Conservation (phyloP, 2,888 invertebrate genomes). For the Hyposoter didymator region DNA sequence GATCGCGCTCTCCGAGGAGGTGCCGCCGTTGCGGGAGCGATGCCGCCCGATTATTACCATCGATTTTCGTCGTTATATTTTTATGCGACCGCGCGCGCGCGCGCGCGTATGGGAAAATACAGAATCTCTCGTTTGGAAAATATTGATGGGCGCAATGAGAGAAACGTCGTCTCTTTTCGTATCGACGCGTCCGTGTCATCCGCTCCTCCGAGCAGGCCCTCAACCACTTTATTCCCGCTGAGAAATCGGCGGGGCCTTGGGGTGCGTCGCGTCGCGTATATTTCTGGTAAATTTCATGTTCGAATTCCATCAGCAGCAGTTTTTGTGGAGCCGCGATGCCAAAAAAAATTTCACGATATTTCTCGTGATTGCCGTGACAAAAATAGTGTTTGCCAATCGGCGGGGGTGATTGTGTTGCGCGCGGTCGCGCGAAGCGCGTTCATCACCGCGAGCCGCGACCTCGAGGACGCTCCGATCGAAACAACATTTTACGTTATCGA, state of each 20-base stretch:
- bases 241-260: slow-evolving; percentile 50
- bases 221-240: neutral
- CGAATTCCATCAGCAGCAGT: neutral
- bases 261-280: slow-evolving; percentile 8
- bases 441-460: slow-evolving; percentile 8
- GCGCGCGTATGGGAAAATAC: too few relatives aligned
- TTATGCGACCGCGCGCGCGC: too few relatives aligned
- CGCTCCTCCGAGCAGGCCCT: too few relatives aligned
- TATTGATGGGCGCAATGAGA: too few relatives aligned
- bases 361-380: slow-evolving; percentile 4
- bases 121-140: too few relatives aligned
- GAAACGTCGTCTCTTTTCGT: too few relatives aligned
- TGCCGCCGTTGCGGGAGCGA: too few relatives aligned
- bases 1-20: neutral
- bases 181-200: too few relatives aligned
- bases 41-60: too few relatives aligned
- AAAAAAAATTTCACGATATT: slow-evolving; percentile 36
- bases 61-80: too few relatives aligned
- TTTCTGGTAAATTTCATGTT: slow-evolving; percentile 20
- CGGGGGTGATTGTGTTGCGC: slow-evolving; percentile 47
- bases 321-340: too few relatives aligned
- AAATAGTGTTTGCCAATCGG: too few relatives aligned
- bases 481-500: neutral
- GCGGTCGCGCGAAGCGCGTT: slow-evolving; percentile 26
- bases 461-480: slow-evolving; percentile 23